Evolutionary conservation across 92 coral and sea anemone species (phyloP), one percentile per base, ranked within the genome.

Genomic region (Pocillopora grandis): DNA sequence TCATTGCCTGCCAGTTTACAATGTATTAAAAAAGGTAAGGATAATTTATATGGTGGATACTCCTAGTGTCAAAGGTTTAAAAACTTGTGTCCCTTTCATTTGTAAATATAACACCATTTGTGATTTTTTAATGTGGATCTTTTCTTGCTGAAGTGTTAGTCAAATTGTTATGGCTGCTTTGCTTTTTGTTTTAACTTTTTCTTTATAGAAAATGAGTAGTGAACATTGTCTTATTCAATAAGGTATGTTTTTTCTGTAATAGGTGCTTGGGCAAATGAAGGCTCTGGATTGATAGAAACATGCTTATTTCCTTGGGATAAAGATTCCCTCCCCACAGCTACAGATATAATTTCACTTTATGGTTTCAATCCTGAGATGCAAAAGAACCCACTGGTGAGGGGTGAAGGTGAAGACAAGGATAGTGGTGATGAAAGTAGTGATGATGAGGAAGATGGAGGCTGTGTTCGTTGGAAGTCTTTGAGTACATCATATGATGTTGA

Each of bases 231-330:
- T 17, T 5, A n/a, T 57, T 14, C 16, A 77, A 17, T 8, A 20
- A 1, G 12, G 31, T 27, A 16, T 19, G 16, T 35, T 14, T 17
- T 48, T 17, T 12, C 21, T 7, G 33, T 37, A 60, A 73, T 1
- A 82, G 86, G 72, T 5, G 79, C 79, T 3, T 87, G 62, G 58
- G 91, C 73, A 1, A 90, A 87, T 90, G 93, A 90, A 66, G 72
- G 88, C 2, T 16, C 63, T 18, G 86, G 85, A 18, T 68, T 21
- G 19, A 56, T 90, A 31, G 80, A 82, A 62, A 77, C 78, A 5
- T 87, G 86, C 71, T 59, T 90, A 68, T 77, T 90, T 77, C 91
- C 91, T 17, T 90, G 93, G 93, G 67, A 60, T 72, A 62, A 90
- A 66, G 88, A 87, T 21, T 12, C 67, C 12, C 93, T 90, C 6